Percentiles rank a stretch among this genome's conserved stretches.
phyloP scores from a whole-genome alignment of 2,113 vertebrate genomes.

The Scolopax mira region DNA sequence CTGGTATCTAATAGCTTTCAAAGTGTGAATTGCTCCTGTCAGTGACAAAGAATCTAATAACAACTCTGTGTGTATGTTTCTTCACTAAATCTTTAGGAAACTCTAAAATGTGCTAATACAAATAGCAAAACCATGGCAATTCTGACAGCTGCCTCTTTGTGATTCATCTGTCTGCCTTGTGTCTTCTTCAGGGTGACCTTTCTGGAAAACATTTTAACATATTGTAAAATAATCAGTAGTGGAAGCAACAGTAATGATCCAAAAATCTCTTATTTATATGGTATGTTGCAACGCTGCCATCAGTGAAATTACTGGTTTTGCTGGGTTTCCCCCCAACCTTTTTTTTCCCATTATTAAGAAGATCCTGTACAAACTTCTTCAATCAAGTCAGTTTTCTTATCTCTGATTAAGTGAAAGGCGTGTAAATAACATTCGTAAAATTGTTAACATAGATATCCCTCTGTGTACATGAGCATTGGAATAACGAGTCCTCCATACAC shows the following conservation, averaged over 20 bases:
- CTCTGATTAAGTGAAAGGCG: not conserved
- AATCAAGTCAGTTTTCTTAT: not conserved
- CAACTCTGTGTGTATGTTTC: not conserved
- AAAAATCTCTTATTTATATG: not conserved
- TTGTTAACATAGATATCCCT: not conserved
- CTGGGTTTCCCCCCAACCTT: accelerated
- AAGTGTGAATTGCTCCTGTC: not conserved
- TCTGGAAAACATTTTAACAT: not conserved
- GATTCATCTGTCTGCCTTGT: not conserved
- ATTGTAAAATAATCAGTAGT: not conserved
- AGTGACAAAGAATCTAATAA: not conserved
- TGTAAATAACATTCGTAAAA: not conserved
- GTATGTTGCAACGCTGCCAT: not conserved
- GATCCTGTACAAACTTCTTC: not conserved
- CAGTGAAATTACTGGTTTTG: not conserved
- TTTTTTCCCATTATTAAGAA: not conserved
- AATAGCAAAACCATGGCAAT: not conserved
- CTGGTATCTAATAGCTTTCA: not conserved
- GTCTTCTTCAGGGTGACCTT: not conserved
- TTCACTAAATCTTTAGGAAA: not conserved
- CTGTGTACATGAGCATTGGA: not conserved
- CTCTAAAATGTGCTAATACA: not conserved
- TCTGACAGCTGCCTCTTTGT: not conserved
- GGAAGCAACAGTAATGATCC: not conserved
- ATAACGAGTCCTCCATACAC: not conserved